Evolutionary conservation across 2,113 vertebrate species (phyloP), one percentile per base, ranked within the genome.

Genomic region (Cranoglanis bouderius): DNA sequence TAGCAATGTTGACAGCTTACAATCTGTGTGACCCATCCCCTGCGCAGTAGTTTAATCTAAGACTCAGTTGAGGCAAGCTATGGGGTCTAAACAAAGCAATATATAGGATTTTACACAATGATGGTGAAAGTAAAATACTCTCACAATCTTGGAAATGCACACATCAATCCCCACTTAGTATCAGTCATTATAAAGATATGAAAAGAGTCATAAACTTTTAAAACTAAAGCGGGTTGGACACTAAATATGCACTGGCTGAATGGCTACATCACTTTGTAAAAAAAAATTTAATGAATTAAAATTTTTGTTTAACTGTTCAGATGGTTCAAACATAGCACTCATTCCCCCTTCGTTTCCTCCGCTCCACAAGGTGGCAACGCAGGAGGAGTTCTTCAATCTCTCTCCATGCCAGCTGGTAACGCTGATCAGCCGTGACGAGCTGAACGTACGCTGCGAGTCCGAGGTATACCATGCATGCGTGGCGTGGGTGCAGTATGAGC

Each of bases 391-490:
- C 93, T 98, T 99, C 90, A 97, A 97, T 90, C 93, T 99, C 3
- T 96, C 98, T 0, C 98, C 97, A 86, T 99, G 98, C 94, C 98
- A 99, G 92, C 96, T 99, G 92, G 98, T 96, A 87, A 96, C 96
- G 0, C 96, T 99, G 82, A 96, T 99, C 92, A 98, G 97, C 93
- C 97, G 97, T 0, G 98, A 99, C 1, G 98, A 99, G 92, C 96
- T 99, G 87, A 99, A 99, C 9, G 98, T 99, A 55, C 98, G 97
- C 90, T 98, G 98, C 21, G 98, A 99, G 93, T 99, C 98, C 0
- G 98, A 98, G 89, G 98, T 99, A 61, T 99, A 98, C 94, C 97
- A 98, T 61, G 98, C 98, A 0, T 99, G 98, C 29, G 96, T 98
- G 93, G 94, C 96, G 35, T 99, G 98, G 98, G 98, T 99, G 51